A percentile compares a stretch with the other conserved stretches of the same genome.
Evolutionary conservation across 2,797 vertebrate species (phyloP).

Genomic region (Dendrocincla tyrannina): DNA sequence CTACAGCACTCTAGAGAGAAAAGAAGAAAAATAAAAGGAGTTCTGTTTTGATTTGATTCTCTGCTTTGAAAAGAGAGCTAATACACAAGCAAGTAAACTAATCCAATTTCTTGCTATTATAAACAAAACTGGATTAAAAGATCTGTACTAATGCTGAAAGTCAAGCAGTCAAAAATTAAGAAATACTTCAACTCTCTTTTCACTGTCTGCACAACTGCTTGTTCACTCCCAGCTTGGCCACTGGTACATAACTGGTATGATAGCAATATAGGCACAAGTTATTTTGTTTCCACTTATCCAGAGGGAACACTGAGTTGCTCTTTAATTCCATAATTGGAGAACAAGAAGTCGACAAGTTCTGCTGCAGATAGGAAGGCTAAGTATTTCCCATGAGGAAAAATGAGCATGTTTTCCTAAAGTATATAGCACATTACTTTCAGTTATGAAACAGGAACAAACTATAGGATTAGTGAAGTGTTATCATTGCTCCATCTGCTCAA

Average conservation of each 20-base stretch:
- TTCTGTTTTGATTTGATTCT: neutral
- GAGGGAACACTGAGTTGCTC: neutral
- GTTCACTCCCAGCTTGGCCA: neutral
- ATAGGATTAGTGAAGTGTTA: neutral
- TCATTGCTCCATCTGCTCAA: neutral
- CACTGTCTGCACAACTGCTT: neutral
- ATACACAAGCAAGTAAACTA: neutral
- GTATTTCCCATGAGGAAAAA: neutral
- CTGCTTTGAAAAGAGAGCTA: neutral
- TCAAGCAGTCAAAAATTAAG: neutral
- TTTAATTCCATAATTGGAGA: conserved; percentile 9
- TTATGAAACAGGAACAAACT: neutral
- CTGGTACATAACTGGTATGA: neutral
- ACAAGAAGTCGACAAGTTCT: neutral
- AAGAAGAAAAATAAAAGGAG: neutral
- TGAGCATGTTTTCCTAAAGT: neutral
- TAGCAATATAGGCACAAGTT: neutral
- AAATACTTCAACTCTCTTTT: neutral
- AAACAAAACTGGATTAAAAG: neutral
- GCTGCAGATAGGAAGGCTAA: neutral
- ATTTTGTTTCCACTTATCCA: neutral
- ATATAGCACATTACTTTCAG: neutral
- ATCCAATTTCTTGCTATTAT: neutral
- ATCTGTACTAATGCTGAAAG: neutral
- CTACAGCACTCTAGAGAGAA: neutral